Base-by-base conservation (phyloP, 2,113 vertebrate genomes). In the Epinephelus moara region DNA sequence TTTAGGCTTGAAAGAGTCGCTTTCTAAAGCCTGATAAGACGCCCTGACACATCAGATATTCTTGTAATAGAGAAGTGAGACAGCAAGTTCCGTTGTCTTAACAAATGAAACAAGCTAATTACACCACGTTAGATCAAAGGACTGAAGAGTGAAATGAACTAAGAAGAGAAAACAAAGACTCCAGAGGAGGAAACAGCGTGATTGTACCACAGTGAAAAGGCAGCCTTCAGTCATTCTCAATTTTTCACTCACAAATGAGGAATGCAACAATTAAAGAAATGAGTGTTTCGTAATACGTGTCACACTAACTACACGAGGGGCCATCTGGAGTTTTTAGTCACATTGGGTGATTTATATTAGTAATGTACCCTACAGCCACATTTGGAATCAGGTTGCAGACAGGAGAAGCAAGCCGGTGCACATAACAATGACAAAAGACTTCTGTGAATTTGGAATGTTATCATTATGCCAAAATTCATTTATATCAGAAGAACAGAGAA, bases 251-350 rank as follows among this genome's bases (percentile, higher is more conserved):
- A 91, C 88, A 88, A 71, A 85, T 33, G 59, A 91, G 86, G 82
- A 93, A 88, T 83, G 86, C 70, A 92, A 57, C 50, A 94, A 90
- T 91, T 92, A 93, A 87, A 78, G 85, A 75, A 86, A 53, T 69
- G 74, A 23, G 5, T 69, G 19, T 77, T 63, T 64, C 25, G 76
- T 47, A 78, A 75, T 53, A 40, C 67, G 21, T 40, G 70, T 72
- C 23, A 25, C 18, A 25, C 12, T 52, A 53, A 59, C 13, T 60
- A 11, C 37, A 72, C n/a, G 19, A 60, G 12, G n/a, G 49, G 71
- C 56, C 52, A 75, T 59, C 49, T 73, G 66, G 70, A 49, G 52
- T 45, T 49, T 52, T 53, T 47, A 15, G 23, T 27, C 1, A 53
- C 27, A 57, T 15, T 81, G 19, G 17, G 63, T 33, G 12, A 82